Base-by-base conservation (phyloP, 2,797 vertebrate species). In the Thamnophis elegans region DNA sequence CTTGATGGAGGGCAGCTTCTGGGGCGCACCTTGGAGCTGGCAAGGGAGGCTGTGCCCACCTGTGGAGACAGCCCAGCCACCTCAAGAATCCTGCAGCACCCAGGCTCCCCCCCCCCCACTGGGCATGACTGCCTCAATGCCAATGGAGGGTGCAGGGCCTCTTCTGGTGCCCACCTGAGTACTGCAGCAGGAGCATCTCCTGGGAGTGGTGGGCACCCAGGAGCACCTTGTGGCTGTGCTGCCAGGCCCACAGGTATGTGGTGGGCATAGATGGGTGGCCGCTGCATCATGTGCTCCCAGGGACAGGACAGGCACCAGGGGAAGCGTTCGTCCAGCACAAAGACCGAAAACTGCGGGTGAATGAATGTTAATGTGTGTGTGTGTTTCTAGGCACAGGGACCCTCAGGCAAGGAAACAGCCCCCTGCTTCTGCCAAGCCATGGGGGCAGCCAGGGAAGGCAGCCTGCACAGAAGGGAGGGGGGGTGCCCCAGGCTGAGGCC, bases 321-420 rank as follows among this genome's bases (percentile, higher is more conserved):
- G 90, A 99, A 97, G 16, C 99, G 98, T 95, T 99, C 99, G 0
- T 99, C 99, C 97, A 99, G 90, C 95, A 99, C 92, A 42, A 99
- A 99, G 4, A 98, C 89, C 0, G 99, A 99, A 95, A 98, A 98
- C 99, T 99, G 92, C 0, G 5, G 90, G 0, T 51, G 2, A 0
- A 16, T 1, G 32, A 10, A 16, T 0, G n/a, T 32, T 16, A 8
- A 1, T 9, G 56, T 51, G 0, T 8, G n/a, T n/a, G 14, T 10
- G 36, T 1, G n/a, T 4, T 3, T 16, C 28, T 53, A 10, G 28
- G 53, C 85, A 55, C 28, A 32, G 28, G 14, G 53, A 22, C 12
- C 13, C 28, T 54, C 47, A 54, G 26, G 14, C n/a, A 68, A 32
- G n/a, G 28, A 68, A 32, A 62, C 62, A n/a, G n/a, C 25, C 2